phyloP scores from a whole-genome alignment of 1,140 invertebrate genomes.

The Cataglyphis hispanica region DNA sequence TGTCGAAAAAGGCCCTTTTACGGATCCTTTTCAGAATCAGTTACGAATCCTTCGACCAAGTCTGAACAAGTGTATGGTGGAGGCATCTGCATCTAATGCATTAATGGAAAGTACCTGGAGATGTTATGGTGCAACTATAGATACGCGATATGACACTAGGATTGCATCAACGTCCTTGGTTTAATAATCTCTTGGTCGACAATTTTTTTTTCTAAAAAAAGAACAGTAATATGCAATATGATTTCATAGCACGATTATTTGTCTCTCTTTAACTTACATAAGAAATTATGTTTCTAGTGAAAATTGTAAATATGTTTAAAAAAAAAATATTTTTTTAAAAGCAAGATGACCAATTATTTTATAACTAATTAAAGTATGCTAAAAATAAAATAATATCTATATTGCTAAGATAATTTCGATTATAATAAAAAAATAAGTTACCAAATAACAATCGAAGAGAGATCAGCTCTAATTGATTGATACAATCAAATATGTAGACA shows the following conservation, averaged over 20 bases:
- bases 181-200: background rate
- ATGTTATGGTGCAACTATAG: conserved; percentile 63
- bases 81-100: conserved; percentile 70
- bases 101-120: conserved; percentile 48
- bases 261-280: background rate
- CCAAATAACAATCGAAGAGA: background rate
- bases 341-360: too few species aligned
- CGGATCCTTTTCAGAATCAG: conserved; percentile 69
- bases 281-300: background rate
- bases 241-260: background rate
- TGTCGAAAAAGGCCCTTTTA: conserved; percentile 80
- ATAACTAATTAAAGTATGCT: background rate
- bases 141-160: conserved; percentile 36
- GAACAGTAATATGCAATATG: background rate
- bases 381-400: conserved; percentile 6
- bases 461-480: background rate
- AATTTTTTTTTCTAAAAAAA: conserved; percentile 5
- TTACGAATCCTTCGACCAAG: conserved; percentile 38
- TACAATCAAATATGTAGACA: background rate
- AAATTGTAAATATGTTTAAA: background rate
- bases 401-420: background rate
- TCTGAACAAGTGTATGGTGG: conserved; percentile 52
- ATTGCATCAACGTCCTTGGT: conserved; percentile 34
- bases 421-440: conserved; percentile 8
- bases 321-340: conserved; percentile 10